Base-by-base conservation (phyloP, 1,140 invertebrate genomes). In the Mercenaria mercenaria region DNA sequence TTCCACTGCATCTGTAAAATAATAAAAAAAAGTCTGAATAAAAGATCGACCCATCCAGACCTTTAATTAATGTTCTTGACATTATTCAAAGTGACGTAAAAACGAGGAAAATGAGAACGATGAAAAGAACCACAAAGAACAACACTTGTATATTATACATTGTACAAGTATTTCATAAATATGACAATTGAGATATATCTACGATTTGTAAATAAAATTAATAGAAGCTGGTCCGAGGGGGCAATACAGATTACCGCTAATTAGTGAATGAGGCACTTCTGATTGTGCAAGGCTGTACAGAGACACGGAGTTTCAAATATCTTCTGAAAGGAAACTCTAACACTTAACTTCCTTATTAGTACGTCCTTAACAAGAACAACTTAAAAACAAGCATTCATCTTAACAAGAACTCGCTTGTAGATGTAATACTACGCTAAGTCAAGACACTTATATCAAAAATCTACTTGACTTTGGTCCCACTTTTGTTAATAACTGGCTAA, bases 261-360 rank as follows among this genome's bases (percentile, higher is more conserved):
- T 72, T 72, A 72, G 37, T 39, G 34, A 39, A 34, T 32, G 11
- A 37, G 20, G 34, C 34, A 41, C 67, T 72, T 23, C 32, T 37
- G 15, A 1, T n/a, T 72, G 67, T 72, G 37, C 67, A 41, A 72
- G 67, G 37, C 67, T 37, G 67, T 72, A 39, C 67, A 72, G 37
- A 72, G 67, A 18, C 67, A 37, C n/a, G 6, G 6, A 6, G 34
- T 10, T 67, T 67, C 61, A 67, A 37, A 72, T 37, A 37, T 67
- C 61, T 67, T 67, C 61, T 23, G 26, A 29, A 41, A 39, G 67
- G 34, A 37, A 72, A 72, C 67, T 37, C 67, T 72, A 39, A 41
- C 37, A 29, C 11, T 39, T n/a, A 72, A 72, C 67, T 72, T 72
- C 67, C 67, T 72, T 72, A 72, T 72, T 72, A 72, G 37, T 39